Evolutionary conservation across 92 coral and sea anemone species (phyloP).

Genomic region (Plumapathes pennacea): DNA sequence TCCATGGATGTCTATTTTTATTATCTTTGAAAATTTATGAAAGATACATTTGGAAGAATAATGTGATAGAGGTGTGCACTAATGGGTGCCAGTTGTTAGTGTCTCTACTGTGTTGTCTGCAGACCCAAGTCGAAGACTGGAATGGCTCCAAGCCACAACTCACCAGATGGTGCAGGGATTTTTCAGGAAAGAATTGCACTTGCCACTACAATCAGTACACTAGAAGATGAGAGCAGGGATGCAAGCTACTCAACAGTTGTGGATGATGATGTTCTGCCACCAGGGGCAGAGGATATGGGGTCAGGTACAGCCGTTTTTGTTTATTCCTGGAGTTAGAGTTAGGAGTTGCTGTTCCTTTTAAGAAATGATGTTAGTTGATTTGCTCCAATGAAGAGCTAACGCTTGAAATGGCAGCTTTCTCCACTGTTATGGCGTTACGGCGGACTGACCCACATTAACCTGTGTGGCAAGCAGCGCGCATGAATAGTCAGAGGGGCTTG

Average conservation of each 20-base stretch:
- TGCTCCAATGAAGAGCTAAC: no score
- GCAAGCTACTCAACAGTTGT: conserved; percentile 51
- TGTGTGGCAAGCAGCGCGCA: no score
- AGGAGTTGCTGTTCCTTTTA: no score
- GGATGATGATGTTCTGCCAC: conserved; percentile 75
- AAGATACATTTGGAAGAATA: background rate
- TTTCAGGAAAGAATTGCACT: conserved; percentile 87
- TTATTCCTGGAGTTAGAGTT: no score
- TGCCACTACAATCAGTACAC: conserved; percentile 79
- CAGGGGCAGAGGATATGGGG: conserved; percentile 93
- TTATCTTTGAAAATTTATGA: no score
- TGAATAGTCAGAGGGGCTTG: no score
- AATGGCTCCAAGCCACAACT: conserved; percentile 44
- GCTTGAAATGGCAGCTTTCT: no score
- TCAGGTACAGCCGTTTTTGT: no score
- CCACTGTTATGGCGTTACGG: no score
- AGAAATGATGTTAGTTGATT: no score
- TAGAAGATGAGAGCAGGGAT: conserved; percentile 89
- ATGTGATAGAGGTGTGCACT: background rate
- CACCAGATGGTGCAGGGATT: conserved; percentile 34
- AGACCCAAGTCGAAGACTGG: conserved; percentile 81
- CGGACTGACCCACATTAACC: no score
- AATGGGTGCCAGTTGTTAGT: background rate
- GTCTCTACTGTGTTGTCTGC: background rate
- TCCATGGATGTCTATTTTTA: no score